Evolutionary conservation across 2,888 invertebrate genomes (phyloP).

Genomic region (Tetragonisca angustula): DNA sequence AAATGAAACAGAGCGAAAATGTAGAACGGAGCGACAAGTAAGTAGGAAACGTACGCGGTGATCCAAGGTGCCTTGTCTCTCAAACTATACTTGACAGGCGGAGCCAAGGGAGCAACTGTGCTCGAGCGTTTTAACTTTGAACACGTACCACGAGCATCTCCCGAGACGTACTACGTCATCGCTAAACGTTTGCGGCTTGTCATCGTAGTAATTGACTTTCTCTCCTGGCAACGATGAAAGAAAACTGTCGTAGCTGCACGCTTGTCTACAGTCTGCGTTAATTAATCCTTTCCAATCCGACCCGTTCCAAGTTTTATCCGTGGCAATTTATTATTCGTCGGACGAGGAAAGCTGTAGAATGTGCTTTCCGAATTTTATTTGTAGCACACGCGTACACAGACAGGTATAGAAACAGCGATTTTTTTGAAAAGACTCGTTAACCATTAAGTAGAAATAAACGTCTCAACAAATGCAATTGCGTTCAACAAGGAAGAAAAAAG

Average conservation of each 20-base stretch:
- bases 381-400: not conserved
- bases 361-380: not conserved
- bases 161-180: slow-evolving; percentile 63
- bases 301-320: not conserved
- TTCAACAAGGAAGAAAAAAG: no score
- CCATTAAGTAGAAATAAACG: not conserved
- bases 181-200: slow-evolving; percentile 63
- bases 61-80: slow-evolving; percentile 43
- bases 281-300: slow-evolving; percentile 52
- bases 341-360: not conserved
- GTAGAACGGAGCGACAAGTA: slow-evolving; percentile 46
- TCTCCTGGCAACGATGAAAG: slow-evolving; percentile 67
- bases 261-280: slow-evolving; percentile 37
- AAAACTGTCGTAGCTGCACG: slow-evolving; percentile 42
- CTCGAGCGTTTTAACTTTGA: slow-evolving; percentile 51
- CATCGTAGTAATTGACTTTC: slow-evolving; percentile 76
- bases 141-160: slow-evolving; percentile 65
- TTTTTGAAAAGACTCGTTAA: slow-evolving; percentile 1
- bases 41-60: slow-evolving; percentile 65
- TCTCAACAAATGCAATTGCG: slow-evolving; percentile 19
- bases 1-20: not conserved
- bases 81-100: slow-evolving; percentile 64
- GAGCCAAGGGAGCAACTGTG: slow-evolving; percentile 55
- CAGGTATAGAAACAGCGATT: not conserved
- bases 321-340: slow-evolving; percentile 8